Evolutionary conservation across 2,797 vertebrate species (phyloP).

Genomic region (Gallinago stenura): DNA sequence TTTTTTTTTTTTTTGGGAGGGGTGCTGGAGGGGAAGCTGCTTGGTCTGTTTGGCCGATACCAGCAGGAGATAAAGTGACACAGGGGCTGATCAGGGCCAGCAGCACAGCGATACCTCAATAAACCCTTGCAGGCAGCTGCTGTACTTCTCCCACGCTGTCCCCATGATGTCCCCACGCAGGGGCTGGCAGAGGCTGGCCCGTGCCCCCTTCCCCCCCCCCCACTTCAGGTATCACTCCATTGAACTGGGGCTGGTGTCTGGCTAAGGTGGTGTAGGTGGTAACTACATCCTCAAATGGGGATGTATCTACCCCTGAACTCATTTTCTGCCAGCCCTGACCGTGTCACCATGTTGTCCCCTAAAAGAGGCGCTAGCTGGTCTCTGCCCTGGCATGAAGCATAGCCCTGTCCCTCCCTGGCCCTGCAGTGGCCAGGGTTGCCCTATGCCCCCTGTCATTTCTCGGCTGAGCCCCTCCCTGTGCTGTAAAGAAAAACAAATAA

Average conservation of each 20-base stretch:
- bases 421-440: neutral
- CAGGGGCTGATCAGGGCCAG: neutral
- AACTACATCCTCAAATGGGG: neutral
- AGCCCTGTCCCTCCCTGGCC: neutral
- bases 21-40: neutral
- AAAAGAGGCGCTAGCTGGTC: neutral
- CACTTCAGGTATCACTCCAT: neutral
- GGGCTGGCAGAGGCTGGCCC: neutral
- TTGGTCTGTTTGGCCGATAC: neutral
- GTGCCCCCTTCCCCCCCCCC: too few species aligned
- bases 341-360: neutral
- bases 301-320: neutral
- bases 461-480: neutral
- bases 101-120: neutral
- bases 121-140: neutral
- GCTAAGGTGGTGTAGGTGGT: neutral
- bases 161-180: fast-evolving
- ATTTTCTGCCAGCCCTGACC: neutral
- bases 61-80: neutral
- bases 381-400: neutral
- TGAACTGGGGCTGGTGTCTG: neutral
- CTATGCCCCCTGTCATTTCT: neutral
- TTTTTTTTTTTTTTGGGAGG: neutral
- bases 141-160: neutral
- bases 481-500: conserved; percentile 13